Evolutionary conservation across 2,797 vertebrate species (phyloP).

Genomic region (Pogoniulus pusillus): DNA sequence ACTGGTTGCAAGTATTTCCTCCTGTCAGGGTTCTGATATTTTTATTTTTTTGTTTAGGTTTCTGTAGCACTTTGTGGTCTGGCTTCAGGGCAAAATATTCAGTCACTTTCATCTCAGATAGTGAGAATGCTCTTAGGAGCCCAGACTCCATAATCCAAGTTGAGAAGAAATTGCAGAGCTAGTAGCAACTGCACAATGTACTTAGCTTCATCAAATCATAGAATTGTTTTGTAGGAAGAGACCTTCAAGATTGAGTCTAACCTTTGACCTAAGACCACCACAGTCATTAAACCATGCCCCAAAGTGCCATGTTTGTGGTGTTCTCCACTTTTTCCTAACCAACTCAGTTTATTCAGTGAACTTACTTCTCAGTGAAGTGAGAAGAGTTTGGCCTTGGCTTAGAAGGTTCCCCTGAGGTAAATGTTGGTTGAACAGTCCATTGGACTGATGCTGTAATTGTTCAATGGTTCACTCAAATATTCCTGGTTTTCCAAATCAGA

Average conservation of each 20-base stretch:
- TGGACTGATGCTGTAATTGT: background rate
- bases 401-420: background rate
- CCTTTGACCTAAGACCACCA: too few relatives aligned
- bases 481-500: background rate
- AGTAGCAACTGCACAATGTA: background rate
- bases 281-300: too few relatives aligned
- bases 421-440: background rate
- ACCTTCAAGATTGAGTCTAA: too few relatives aligned
- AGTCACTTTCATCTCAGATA: background rate
- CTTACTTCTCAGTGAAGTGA: background rate
- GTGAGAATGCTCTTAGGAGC: conserved; percentile 1
- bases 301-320: too few relatives aligned
- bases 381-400: background rate
- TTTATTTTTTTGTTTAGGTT: background rate
- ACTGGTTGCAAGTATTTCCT: background rate
- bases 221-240: too few relatives aligned
- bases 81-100: conserved; percentile 43
- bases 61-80: background rate
- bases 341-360: too few relatives aligned
- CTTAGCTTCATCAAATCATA: too few relatives aligned
- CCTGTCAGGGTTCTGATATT: conserved; percentile 16
- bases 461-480: background rate
- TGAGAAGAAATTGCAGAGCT: background rate
- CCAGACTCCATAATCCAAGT: background rate
- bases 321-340: too few relatives aligned